These are phyloP conservation scores for Diplosoma virens DNA, from an alignment of 23 tunicate species.

Conservation along the genomic window DNA sequence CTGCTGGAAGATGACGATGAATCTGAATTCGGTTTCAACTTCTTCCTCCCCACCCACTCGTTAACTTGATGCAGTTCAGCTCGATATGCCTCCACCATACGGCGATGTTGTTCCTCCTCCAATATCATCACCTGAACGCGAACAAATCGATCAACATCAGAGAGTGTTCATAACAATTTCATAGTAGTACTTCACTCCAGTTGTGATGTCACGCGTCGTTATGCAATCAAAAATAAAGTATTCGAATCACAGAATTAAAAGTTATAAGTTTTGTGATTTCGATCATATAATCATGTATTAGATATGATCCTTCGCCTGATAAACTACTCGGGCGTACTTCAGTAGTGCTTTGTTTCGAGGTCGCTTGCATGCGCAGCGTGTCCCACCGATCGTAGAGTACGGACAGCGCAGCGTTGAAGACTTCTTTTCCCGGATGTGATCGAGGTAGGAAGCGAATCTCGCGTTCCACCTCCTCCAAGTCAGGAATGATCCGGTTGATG, in stretches of 20 bases:
- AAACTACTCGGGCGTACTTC: slow-evolving; percentile 55
- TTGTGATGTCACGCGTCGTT: no score
- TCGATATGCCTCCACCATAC: slow-evolving; percentile 92
- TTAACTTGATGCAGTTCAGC: slow-evolving; percentile 69
- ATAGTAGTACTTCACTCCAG: no score
- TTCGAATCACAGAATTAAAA: no score
- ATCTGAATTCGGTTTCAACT: not conserved
- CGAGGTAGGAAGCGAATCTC: slow-evolving; percentile 53
- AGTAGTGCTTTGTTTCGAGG: slow-evolving; percentile 67
- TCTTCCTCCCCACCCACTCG: slow-evolving; percentile 53
- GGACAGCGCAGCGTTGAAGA: slow-evolving; percentile 64
- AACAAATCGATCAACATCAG: no score
- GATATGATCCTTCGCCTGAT: no score
- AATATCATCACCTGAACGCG: slow-evolving; percentile 63
- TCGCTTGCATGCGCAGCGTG: slow-evolving; percentile 83
- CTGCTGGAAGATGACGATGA: slow-evolving; percentile 40
- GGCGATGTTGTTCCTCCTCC: slow-evolving; percentile 82
- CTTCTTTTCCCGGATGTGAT: slow-evolving; percentile 51
- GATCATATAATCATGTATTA: no score
- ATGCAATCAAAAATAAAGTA: no score
- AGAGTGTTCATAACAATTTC: no score
- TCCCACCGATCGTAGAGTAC: slow-evolving; percentile 88
- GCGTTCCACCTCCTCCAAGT: slow-evolving; percentile 63
- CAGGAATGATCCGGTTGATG: slow-evolving; percentile 49
- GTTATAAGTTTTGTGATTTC: no score